Base-by-base conservation (phyloP, 1,140 invertebrate species). In the Nymphalis io region DNA sequence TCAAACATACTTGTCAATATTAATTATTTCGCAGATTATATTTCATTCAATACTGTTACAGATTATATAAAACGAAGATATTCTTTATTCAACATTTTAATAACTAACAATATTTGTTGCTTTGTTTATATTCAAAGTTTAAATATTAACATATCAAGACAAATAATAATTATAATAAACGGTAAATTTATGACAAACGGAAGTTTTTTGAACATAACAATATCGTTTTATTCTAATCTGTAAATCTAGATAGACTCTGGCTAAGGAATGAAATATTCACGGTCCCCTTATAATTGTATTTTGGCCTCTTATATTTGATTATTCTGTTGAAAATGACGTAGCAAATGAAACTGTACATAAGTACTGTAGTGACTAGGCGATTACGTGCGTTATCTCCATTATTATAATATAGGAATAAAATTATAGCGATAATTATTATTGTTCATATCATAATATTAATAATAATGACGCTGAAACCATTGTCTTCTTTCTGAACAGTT, bases 401-500 rank as follows among this genome's bases (percentile, higher is more conserved):
- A 79, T 80, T 79, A 83, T 85, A 87, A 84, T 72, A 89, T 89
- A 89, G 87, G 81, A 76, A 85, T 89, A 88, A 88, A 82, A 80
- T 81, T 79, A 88, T 90, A 91, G 86, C 80, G 73, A 80, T 89
- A 90, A 91, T 90, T 89, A 91, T 91, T 91, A 91, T 89, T 92
- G 92, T 92, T 92, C 92, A 92, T 92, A 92, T 92, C 92, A 92
- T 92, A 88, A 88, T 85, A 89, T 86, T 91, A 87, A 87, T 84
- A 78, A 81, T 85, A 87, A 90, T 75, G 83, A 88, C 81, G 84
- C 87, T 89, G 83, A 85, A 88, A 89, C 82, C 83, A 92, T 92
- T 92, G 90, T 92, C 91, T 92, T 92, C 92, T 92, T 90, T 92
- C 92, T 84, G 90, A 92, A 92, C 91, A 90, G 92, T 92, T 92